These are phyloP conservation scores for Scalopus aquaticus DNA, from an alignment of 2,113 vertebrate species.

Conservation along the genomic window DNA sequence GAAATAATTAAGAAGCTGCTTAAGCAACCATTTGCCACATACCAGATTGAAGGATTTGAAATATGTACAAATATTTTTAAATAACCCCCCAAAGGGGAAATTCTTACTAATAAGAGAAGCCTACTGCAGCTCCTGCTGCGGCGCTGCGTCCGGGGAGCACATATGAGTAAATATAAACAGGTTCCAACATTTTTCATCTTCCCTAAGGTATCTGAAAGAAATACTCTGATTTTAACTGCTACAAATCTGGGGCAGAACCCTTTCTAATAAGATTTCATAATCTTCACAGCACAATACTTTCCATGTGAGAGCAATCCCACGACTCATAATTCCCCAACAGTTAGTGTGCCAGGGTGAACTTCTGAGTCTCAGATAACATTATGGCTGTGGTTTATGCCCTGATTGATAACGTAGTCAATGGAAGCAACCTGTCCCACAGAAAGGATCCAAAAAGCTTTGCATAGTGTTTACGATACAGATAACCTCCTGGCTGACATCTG, in stretches of 20 bases:
- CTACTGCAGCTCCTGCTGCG: slow-evolving; percentile 35
- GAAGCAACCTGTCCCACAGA: slow-evolving; percentile 78
- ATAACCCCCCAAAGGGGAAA: slow-evolving; percentile 76
- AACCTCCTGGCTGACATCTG: slow-evolving; percentile 75
- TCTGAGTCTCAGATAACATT: slow-evolving; percentile 78
- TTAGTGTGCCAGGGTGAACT: slow-evolving; percentile 63
- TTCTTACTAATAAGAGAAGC: slow-evolving; percentile 59
- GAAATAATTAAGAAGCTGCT: slow-evolving; percentile 75
- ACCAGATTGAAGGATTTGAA: slow-evolving; percentile 79
- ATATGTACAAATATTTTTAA: slow-evolving; percentile 80
- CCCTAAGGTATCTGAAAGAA: slow-evolving; percentile 71
- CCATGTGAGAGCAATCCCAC: slow-evolving; percentile 59
- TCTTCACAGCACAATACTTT: slow-evolving; percentile 74
- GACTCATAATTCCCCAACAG: slow-evolving; percentile 70
- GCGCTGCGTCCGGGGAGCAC: slow-evolving; percentile 58
- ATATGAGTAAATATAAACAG: slow-evolving; percentile 71
- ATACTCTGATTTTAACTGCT: slow-evolving; percentile 73
- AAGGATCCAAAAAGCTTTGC: slow-evolving; percentile 80
- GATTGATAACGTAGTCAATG: slow-evolving; percentile 79
- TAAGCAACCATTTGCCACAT: slow-evolving; percentile 77
- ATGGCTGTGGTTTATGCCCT: slow-evolving; percentile 76
- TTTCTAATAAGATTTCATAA: slow-evolving; percentile 77
- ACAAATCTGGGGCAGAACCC: slow-evolving; percentile 70
- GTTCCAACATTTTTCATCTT: slow-evolving; percentile 75
- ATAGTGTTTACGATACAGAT: slow-evolving; percentile 79